Percentiles rank a stretch among this genome's conserved stretches.
Conservation (phyloP, 2,888 invertebrate genomes). For the Hirudinaria manillensis region DNA sequence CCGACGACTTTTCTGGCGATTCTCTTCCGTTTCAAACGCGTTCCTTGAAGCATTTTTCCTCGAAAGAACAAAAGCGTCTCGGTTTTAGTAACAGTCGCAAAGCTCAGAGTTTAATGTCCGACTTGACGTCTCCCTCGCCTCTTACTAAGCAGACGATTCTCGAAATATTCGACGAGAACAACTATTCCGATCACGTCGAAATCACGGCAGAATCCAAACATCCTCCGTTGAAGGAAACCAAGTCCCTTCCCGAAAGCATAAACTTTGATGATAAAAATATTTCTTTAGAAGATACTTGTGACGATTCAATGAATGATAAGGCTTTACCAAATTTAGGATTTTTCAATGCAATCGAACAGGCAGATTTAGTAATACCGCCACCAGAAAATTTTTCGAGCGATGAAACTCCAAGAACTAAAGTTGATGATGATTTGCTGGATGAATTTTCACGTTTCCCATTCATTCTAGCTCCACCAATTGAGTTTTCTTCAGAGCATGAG, state of each 20-base stretch:
- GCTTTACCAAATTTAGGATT: no score
- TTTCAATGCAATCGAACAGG: not conserved
- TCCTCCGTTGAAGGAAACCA: not conserved
- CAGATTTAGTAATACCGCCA: not conserved
- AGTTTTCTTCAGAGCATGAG: slow-evolving; percentile 1
- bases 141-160: not conserved
- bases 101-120: not conserved
- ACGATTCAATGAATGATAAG: no score
- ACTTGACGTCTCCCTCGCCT: not conserved
- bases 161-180: slow-evolving; percentile 7
- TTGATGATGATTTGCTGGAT: not conserved
- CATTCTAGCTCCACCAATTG: slow-evolving; percentile 1
- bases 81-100: not conserved
- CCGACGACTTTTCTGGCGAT: no score
- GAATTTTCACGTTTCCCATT: not conserved
- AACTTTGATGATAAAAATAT: not conserved
- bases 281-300: not conserved
- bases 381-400: not conserved
- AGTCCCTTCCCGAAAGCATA: not conserved
- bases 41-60: no score
- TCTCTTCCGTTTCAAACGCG: no score
- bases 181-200: not conserved
- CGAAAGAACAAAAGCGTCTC: not conserved
- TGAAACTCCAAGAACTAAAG: not conserved
- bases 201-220: not conserved